These are phyloP conservation scores for Dipodomys spectabilis DNA, from an alignment of 2,113 vertebrate genomes.

Conservation along the genomic window DNA sequence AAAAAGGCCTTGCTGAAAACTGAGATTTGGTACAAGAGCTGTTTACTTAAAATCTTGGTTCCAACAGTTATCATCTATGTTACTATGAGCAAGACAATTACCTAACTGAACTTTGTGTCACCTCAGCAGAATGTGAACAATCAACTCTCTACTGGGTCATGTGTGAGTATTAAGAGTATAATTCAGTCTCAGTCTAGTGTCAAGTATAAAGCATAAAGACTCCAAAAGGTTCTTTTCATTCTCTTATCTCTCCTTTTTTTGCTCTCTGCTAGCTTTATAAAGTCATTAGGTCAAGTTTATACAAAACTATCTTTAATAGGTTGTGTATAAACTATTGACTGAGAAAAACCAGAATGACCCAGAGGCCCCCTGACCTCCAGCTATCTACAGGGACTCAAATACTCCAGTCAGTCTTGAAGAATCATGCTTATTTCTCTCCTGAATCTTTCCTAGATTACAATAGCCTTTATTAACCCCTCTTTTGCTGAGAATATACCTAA, in stretches of 20 bases:
- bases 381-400: background rate
- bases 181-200: background rate
- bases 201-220: background rate
- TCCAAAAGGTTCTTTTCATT: slow-evolving; percentile 12
- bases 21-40: background rate
- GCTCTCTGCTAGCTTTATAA: background rate
- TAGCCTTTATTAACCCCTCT: background rate
- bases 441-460: background rate
- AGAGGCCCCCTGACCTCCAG: background rate
- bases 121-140: background rate
- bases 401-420: background rate
- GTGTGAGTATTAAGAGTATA: background rate
- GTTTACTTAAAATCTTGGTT: slow-evolving; percentile 31
- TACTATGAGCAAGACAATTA: slow-evolving; percentile 16
- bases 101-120: background rate
- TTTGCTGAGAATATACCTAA: background rate
- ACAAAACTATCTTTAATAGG: slow-evolving; percentile 9
- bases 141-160: slow-evolving; percentile 6
- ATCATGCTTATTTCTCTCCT: background rate
- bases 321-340: background rate
- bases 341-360: background rate
- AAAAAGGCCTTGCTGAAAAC: background rate
- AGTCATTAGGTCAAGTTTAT: slow-evolving; percentile 28
- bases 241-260: background rate
- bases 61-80: background rate